Conservation (phyloP, 2,797 vertebrate genomes). For the Gymnocypris eckloni region DNA sequence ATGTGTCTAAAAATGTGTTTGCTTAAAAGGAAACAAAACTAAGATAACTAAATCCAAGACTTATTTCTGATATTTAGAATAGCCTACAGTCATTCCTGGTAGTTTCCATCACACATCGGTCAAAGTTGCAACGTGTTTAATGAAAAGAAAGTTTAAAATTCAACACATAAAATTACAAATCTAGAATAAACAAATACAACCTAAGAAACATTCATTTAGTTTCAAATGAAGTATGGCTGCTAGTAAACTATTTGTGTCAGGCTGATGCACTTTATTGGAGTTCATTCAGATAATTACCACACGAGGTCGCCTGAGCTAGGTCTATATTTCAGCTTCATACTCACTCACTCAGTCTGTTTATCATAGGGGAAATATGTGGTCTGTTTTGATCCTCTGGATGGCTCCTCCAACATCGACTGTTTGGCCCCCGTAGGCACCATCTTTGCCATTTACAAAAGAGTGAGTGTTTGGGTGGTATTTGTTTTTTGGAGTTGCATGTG, state of each 20-base stretch:
- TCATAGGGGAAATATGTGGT: constrained; percentile 94
- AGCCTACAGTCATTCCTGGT: neutral
- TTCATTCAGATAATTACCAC: neutral
- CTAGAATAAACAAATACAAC: neutral
- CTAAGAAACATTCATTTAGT: neutral
- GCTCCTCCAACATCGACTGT: constrained; percentile 98
- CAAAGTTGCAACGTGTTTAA: neutral
- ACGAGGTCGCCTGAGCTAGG: neutral
- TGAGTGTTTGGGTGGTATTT: constrained; percentile 67
- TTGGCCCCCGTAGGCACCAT: constrained; percentile 96
- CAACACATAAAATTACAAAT: neutral
- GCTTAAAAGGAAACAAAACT: neutral
- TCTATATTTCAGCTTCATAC: neutral
- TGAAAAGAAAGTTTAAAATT: neutral
- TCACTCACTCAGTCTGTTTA: neutral
- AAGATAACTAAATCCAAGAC: neutral
- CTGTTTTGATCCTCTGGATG: constrained; percentile 97
- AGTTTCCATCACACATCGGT: neutral
- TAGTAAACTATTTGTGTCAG: neutral
- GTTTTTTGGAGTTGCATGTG: constrained; percentile 15
- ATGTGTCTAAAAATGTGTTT: neutral
- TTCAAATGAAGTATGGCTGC: neutral
- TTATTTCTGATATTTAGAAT: neutral
- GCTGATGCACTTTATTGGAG: neutral
- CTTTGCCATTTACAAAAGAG: constrained; percentile 95